Percentiles rank a stretch among this genome's conserved stretches.
Conservation (phyloP, 2,888 invertebrate species). For the Caradrina clavipalpis region DNA sequence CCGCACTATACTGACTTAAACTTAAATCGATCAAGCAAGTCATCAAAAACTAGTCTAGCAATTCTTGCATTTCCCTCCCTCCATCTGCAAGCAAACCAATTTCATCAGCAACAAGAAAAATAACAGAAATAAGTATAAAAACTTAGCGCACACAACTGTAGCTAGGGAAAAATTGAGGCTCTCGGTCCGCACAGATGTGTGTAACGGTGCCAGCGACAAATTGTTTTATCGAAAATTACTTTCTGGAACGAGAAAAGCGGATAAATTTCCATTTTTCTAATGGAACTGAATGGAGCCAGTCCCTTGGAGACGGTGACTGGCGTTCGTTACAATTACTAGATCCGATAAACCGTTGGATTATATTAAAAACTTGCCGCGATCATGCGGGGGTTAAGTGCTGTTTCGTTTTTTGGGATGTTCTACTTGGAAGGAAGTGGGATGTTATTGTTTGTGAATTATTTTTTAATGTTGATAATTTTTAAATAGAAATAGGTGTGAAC, state of each 20-base stretch:
- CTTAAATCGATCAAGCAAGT: too few species aligned
- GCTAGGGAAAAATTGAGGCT: slow-evolving; percentile 73
- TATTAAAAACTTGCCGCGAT: slow-evolving; percentile 52
- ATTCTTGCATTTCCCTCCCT: slow-evolving; percentile 18
- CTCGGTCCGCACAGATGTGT: slow-evolving; percentile 84
- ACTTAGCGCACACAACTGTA: slow-evolving; percentile 61
- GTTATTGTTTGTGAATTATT: background rate
- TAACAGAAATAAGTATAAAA: slow-evolving; percentile 54
- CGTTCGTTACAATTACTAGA: slow-evolving; percentile 70
- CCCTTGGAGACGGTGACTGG: slow-evolving; percentile 63
- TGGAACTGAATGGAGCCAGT: slow-evolving; percentile 75
- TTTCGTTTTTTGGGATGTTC: background rate
- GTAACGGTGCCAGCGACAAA: slow-evolving; percentile 86
- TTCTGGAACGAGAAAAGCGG: slow-evolving; percentile 76
- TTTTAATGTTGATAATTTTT: background rate
- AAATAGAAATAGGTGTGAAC: background rate
- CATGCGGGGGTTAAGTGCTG: slow-evolving; percentile 19
- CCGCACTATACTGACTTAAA: too few species aligned
- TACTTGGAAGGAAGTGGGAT: background rate
- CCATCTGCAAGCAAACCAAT: slow-evolving; percentile 39
- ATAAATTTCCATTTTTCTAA: slow-evolving; percentile 88
- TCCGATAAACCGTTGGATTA: slow-evolving; percentile 60
- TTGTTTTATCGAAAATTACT: slow-evolving; percentile 91
- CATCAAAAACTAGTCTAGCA: background rate
- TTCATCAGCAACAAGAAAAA: slow-evolving; percentile 55